A percentile compares a stretch with the other conserved stretches of the same genome.
Conservation (phyloP, 2,888 invertebrate species). For the Penaeus monodon region DNA sequence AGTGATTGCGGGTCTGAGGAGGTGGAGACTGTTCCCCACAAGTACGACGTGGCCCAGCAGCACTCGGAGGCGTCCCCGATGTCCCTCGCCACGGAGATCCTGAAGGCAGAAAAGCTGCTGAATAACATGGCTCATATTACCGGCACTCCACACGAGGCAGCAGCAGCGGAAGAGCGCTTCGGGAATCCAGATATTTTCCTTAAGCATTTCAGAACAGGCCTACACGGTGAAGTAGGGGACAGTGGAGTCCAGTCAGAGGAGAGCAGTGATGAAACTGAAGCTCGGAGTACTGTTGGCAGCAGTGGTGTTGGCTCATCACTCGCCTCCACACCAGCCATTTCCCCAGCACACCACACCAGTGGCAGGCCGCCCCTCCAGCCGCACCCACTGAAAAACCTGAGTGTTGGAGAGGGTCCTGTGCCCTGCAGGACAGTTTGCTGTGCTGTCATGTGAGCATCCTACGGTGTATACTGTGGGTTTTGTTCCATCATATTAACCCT, state of each 20-base stretch:
- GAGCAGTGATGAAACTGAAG: slow-evolving; percentile 56
- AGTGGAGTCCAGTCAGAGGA: slow-evolving; percentile 49
- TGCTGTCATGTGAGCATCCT: slow-evolving; percentile 62
- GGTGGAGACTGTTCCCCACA: slow-evolving; percentile 50
- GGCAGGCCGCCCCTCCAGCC: slow-evolving; percentile 43
- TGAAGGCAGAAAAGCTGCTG: slow-evolving; percentile 57
- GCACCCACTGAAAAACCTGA: slow-evolving; percentile 51
- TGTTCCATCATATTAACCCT: slow-evolving; percentile 56
- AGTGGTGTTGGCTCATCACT: slow-evolving; percentile 65
- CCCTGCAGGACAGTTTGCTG: slow-evolving; percentile 63
- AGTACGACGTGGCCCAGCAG: slow-evolving; percentile 42
- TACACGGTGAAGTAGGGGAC: slow-evolving; percentile 43
- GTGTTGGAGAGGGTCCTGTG: slow-evolving; percentile 56
- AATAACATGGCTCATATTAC: slow-evolving; percentile 57
- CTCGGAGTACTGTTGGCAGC: slow-evolving; percentile 47
- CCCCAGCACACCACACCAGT: slow-evolving; percentile 54
- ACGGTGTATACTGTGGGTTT: slow-evolving; percentile 29
- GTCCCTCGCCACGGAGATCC: slow-evolving; percentile 58
- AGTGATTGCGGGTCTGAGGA: slow-evolving; percentile 60
- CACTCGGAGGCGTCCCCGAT: slow-evolving; percentile 43
- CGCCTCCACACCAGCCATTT: slow-evolving; percentile 59
- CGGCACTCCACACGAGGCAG: slow-evolving; percentile 30
- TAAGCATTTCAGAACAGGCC: slow-evolving; percentile 34
- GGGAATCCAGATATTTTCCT: slow-evolving; percentile 52
- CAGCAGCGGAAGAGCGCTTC: slow-evolving; percentile 25